Conservation (phyloP, 2,797 vertebrate species). For the Phrynocephalus forsythii region DNA sequence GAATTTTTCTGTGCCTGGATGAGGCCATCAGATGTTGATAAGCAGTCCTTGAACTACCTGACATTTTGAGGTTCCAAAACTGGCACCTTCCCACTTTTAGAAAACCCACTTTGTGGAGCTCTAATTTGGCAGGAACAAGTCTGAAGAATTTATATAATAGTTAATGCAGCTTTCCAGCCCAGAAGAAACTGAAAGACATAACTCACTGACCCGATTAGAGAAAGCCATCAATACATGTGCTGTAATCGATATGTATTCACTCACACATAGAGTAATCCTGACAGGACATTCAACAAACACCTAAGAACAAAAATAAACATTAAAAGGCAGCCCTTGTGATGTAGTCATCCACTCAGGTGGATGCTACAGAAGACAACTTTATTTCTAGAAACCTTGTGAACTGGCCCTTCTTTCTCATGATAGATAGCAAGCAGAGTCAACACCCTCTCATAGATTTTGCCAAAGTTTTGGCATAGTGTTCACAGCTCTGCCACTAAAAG, state of each 20-base stretch:
- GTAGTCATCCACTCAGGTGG: background rate
- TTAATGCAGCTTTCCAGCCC: slow-evolving; percentile 9
- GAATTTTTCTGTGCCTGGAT: background rate
- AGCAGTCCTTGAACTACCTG: background rate
- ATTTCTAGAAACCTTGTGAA: background rate
- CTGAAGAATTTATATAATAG: slow-evolving; percentile 9
- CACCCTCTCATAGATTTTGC: background rate
- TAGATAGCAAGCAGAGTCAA: background rate
- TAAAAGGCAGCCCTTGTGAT: background rate
- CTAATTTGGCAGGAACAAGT: background rate
- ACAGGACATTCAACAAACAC: slow-evolving; percentile 23
- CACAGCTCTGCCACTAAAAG: too few relatives aligned
- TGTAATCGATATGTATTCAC: slow-evolving; percentile 2
- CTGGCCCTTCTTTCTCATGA: slow-evolving; percentile 39
- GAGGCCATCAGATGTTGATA: background rate
- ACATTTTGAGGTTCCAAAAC: background rate
- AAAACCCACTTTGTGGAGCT: background rate
- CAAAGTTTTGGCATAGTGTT: background rate
- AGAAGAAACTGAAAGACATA: background rate
- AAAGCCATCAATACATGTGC: fast-evolving
- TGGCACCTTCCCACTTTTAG: background rate
- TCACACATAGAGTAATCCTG: background rate
- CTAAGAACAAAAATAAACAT: slow-evolving; percentile 27
- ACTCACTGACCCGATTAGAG: background rate
- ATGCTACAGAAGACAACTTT: slow-evolving; percentile 7